Base-by-base conservation (phyloP, 2,888 invertebrate genomes). In the Spodoptera picta region DNA sequence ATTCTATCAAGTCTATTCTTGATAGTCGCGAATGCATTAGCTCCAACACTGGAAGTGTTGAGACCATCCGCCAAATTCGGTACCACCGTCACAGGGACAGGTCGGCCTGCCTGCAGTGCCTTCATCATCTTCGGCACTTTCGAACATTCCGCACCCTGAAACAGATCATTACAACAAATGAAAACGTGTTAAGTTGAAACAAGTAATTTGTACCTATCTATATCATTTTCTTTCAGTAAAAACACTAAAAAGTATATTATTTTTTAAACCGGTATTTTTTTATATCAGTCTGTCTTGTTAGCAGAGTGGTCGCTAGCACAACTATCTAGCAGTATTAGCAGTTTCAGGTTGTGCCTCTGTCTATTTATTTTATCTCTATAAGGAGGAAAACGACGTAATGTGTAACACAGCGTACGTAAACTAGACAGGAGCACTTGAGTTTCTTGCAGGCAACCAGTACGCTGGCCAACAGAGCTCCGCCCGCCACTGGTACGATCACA, bases 121-220 rank as follows among this genome's bases (percentile, higher is more conserved):
- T 95, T 96, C 76, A 96, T 95, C 93, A 97, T 97, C 82, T 97
- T 97, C 4, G 97, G 96, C 84, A 97, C 97, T 72, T 96, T 95
- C 75, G 97, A 96, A 47, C 98, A 97, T 89, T 98, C 98, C 0
- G 97, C 98, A 11, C 98, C 98, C 96, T 96, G 81, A 10, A 71
- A 65, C 64, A 23, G 36, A 36, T 9, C 36, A 5, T 36, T 36
- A 36, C 2, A 27, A 36, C 9, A 36, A 6, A 36, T 36, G 9
- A 7, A 6, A 0, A 7, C 9, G 31, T 36, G 31, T 6, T 36
- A 36, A n/a, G 31, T 9, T 27, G 27, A 27, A 4, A 3, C 27
- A 27, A 27, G 36, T 36, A 36, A 36, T 36, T 36, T 36, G 36
- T 36, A 36, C 36, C 36, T 27, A 27, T 0, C 5, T 27, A 27